Evolutionary conservation across 35 echinoderm and acorn worm genomes (phyloP), one percentile per base, ranked within the genome.

Genomic region (Hemicentrotus pulcherrimus): DNA sequence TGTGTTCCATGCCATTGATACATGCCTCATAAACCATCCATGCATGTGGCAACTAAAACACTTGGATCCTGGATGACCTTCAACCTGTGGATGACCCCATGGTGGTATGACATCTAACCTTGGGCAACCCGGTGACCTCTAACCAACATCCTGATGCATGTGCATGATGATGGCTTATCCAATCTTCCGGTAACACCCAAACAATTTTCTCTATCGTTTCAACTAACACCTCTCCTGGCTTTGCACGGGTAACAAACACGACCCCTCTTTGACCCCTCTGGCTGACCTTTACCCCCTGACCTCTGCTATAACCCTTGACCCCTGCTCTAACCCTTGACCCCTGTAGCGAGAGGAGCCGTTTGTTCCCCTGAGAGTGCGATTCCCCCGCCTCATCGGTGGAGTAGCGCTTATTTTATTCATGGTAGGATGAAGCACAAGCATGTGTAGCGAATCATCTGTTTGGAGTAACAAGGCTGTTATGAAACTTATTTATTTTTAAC

Each of bases 271-370:
- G 88, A 0, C 88, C 88, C 32, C 32, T 41, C 31, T 86, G 15
- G 32, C 3, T 90, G 4, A 31, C 85, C 94, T 95, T 46, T 86
- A 32, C 85, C 46, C 71, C 48, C 94, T 88, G n/a, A 86, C 86
- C 94, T 88, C 46, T 47, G 92, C 10, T 9, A 28, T 31, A 19
- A 94, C 92, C 47, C 92, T 41, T 48, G 59, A 88, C 86, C 30
- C n/a, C 86, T 47, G 88, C 16, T 41, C 1, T 90, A 18, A 90
- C 88, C 88, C 88, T 90, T 45, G 32, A 45, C 88, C 88, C 31
- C n/a, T 91, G 31, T 91, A 95, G 94, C 9, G 46, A 47, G 94
- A 95, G 88, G 94, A 95, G 47, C 94, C 94, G 3, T 88, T 33
- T 60, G 94, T 95, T 13, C 87, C 94, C 47, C 45, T 95, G 15